Conservation (phyloP, 2,888 invertebrate species). For the Scotopteryx bipunctaria region DNA sequence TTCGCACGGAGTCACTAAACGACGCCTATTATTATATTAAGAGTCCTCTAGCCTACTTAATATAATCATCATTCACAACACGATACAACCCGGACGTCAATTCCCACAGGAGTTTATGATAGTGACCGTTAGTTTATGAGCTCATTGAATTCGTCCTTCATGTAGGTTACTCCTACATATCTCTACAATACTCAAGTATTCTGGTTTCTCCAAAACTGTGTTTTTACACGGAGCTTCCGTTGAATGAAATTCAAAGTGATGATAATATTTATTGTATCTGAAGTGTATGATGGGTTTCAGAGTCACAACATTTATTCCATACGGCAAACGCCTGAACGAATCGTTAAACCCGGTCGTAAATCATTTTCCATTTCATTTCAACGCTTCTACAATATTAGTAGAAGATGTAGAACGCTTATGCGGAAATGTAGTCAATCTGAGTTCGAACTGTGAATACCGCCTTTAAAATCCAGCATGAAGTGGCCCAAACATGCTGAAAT, state of each 20-base stretch:
- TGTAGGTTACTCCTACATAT: not conserved
- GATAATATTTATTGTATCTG: conserved; percentile 18
- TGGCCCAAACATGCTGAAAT: conserved; percentile 58
- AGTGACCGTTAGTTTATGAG: conserved; percentile 21
- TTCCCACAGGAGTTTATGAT: conserved; percentile 33
- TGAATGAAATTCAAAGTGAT: conserved; percentile 19
- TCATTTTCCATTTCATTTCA: conserved; percentile 46
- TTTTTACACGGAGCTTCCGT: not conserved
- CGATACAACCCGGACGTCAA: conserved; percentile 9
- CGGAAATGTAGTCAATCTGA: conserved; percentile 55
- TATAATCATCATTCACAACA: conserved; percentile 36
- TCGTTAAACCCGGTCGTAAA: conserved; percentile 50
- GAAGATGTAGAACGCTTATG: conserved; percentile 46
- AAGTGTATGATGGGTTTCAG: conserved; percentile 20
- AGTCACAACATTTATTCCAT: conserved; percentile 38
- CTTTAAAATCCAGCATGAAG: conserved; percentile 44
- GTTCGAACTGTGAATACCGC: conserved; percentile 43
- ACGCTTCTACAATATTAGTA: conserved; percentile 41
- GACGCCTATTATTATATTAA: conserved; percentile 33
- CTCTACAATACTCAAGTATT: not conserved
- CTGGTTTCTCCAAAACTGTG: not conserved
- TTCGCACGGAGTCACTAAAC: conserved; percentile 43
- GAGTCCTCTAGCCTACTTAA: conserved; percentile 32
- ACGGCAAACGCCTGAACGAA: conserved; percentile 41
- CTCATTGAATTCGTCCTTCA: conserved; percentile 9